Percentiles rank a stretch among this genome's conserved stretches.
Evolutionary conservation across 2,797 vertebrate genomes (phyloP).

Genomic region (Tokudaia muenninki): DNA sequence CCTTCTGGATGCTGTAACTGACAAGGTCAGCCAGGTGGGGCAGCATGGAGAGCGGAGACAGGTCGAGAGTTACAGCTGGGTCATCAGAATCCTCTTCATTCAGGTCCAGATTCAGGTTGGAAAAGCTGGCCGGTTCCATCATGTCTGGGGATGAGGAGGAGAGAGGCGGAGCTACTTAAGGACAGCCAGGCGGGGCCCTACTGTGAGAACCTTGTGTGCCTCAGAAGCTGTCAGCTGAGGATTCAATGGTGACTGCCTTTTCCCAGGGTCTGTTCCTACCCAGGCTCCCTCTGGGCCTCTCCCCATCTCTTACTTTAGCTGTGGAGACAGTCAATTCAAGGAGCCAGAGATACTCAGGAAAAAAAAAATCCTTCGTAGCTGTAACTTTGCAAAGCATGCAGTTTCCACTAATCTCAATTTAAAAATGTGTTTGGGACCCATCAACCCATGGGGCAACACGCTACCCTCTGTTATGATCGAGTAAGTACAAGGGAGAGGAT

Average conservation of each 20-base stretch:
- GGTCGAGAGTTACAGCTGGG: constrained; percentile 88
- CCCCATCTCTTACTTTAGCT: background rate
- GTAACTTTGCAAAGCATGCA: background rate
- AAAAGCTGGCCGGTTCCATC: constrained; percentile 90
- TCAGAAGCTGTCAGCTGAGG: background rate
- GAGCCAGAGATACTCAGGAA: background rate
- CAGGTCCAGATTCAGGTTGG: constrained; percentile 91
- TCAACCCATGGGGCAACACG: background rate
- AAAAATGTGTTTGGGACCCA: constrained; percentile 5
- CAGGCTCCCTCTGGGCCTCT: background rate
- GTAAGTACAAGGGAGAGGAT: background rate
- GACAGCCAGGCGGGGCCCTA: background rate
- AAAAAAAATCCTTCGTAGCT: background rate
- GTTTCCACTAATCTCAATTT: background rate
- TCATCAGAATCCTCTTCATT: constrained; percentile 91
- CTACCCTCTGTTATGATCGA: background rate
- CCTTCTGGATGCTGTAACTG: constrained; percentile 99
- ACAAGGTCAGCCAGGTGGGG: constrained; percentile 98
- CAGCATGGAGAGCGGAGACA: constrained; percentile 95
- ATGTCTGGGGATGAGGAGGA: constrained; percentile 86
- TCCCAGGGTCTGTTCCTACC: background rate
- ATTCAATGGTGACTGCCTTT: background rate
- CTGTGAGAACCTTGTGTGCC: fast-evolving
- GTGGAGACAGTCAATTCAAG: background rate
- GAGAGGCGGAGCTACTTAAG: background rate